These are phyloP conservation scores for Erythrocercus mccallii DNA, from an alignment of 2,113 vertebrate species.

Conservation along the genomic window DNA sequence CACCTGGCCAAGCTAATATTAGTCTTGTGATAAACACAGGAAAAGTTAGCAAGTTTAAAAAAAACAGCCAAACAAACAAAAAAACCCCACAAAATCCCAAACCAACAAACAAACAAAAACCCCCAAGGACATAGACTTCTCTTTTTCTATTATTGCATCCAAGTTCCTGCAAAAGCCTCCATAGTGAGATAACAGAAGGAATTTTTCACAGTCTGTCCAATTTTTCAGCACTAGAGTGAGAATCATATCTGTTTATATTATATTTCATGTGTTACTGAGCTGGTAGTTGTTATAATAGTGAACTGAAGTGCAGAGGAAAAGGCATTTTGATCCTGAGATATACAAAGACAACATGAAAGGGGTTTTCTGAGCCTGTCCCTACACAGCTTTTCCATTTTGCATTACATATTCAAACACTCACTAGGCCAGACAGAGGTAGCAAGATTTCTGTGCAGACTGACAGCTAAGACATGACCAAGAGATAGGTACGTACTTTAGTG, in stretches of 20 bases:
- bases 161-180: neutral
- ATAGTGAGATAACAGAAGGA: neutral
- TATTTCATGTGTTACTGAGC: neutral
- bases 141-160: neutral
- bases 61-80: neutral
- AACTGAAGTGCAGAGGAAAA: neutral
- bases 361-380: neutral
- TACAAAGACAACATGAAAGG: neutral
- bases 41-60: constrained; percentile 3
- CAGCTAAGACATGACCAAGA: neutral
- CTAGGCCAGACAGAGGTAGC: neutral
- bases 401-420: neutral
- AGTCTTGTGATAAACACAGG: constrained; percentile 19
- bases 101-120: neutral
- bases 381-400: neutral
- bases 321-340: neutral
- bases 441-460: neutral
- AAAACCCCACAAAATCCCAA: neutral
- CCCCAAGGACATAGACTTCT: neutral
- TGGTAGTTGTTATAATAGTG: neutral
- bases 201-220: neutral
- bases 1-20: constrained; percentile 13
- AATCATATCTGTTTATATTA: neutral
- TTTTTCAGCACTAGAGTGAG: neutral
- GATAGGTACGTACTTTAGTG: neutral